These are phyloP conservation scores for Syritta pipiens DNA, from an alignment of 2,888 invertebrate genomes.

Conservation along the genomic window DNA sequence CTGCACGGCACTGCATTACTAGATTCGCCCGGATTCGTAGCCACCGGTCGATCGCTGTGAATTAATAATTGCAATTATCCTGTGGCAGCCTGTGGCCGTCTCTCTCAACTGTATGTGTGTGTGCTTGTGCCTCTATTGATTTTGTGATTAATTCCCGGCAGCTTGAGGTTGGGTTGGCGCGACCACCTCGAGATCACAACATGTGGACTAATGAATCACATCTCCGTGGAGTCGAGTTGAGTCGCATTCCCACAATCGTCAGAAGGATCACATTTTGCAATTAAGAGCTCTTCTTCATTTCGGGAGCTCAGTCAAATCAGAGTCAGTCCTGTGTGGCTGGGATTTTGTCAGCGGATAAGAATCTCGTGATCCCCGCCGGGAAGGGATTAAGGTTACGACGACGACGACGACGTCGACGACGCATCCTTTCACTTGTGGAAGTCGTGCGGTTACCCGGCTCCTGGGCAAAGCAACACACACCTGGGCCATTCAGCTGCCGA, in stretches of 20 bases:
- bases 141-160: slow-evolving; percentile 56
- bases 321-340: slow-evolving; percentile 3
- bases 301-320: slow-evolving; percentile 14
- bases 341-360: slow-evolving; percentile 38
- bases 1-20: slow-evolving; percentile 46
- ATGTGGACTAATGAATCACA: slow-evolving; percentile 64
- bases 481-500: slow-evolving; percentile 41
- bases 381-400: slow-evolving; percentile 60
- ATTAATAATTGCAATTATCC: slow-evolving; percentile 69
- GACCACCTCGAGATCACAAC: slow-evolving; percentile 38
- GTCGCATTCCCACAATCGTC: slow-evolving; percentile 53
- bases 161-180: not conserved
- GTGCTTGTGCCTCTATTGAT: slow-evolving; percentile 38
- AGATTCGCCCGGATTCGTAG: slow-evolving; percentile 22
- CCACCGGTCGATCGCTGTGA: slow-evolving; percentile 31
- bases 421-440: slow-evolving; percentile 55
- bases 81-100: slow-evolving; percentile 58
- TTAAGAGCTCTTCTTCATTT: slow-evolving; percentile 46
- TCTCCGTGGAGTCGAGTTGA: slow-evolving; percentile 27
- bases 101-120: slow-evolving; percentile 37
- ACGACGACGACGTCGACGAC: not conserved
- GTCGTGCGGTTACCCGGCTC: slow-evolving; percentile 8
- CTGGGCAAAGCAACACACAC: slow-evolving; percentile 41
- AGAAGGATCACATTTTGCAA: slow-evolving; percentile 40
- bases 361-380: slow-evolving; percentile 37